Evolutionary conservation across 2,888 invertebrate genomes (phyloP).

Genomic region (Tineola bisselliella): DNA sequence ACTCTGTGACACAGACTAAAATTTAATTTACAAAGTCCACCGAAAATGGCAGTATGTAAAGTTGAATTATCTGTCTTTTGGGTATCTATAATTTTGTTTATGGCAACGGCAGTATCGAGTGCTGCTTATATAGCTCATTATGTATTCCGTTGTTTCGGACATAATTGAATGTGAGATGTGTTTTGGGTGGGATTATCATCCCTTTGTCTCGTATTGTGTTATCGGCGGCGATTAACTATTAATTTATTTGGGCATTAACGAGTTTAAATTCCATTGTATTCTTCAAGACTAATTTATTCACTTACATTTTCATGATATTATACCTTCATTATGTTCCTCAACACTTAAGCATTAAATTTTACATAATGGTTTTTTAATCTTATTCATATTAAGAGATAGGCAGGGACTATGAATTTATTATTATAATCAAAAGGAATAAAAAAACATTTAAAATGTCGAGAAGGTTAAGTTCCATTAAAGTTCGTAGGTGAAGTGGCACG

Average conservation of each 20-base stretch:
- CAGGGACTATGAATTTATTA: not conserved
- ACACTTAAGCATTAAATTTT: too few relatives aligned
- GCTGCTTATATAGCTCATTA: slow-evolving; percentile 21
- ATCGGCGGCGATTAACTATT: slow-evolving; percentile 6
- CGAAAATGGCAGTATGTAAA: not conserved
- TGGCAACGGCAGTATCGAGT: not conserved
- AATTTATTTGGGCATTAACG: not conserved
- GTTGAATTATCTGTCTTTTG: not conserved
- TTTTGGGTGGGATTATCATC: slow-evolving; percentile 30
- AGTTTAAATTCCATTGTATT: not conserved
- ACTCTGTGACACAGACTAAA: slow-evolving; percentile 16
- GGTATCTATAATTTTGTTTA: not conserved
- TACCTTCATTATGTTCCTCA: too few relatives aligned
- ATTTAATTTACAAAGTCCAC: not conserved
- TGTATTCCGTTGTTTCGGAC: slow-evolving; percentile 26
- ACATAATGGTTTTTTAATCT: too few relatives aligned
- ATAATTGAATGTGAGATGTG: slow-evolving; percentile 37
- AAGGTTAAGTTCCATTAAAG: not conserved
- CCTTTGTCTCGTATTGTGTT: slow-evolving; percentile 33
- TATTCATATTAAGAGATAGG: not conserved
- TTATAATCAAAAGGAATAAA: not conserved
- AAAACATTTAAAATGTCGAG: not conserved
- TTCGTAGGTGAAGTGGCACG: not conserved
- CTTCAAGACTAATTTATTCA: not conserved
- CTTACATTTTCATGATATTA: too few relatives aligned